phyloP scores from a whole-genome alignment of 2,888 invertebrate genomes.

The Sialis lutaria region DNA sequence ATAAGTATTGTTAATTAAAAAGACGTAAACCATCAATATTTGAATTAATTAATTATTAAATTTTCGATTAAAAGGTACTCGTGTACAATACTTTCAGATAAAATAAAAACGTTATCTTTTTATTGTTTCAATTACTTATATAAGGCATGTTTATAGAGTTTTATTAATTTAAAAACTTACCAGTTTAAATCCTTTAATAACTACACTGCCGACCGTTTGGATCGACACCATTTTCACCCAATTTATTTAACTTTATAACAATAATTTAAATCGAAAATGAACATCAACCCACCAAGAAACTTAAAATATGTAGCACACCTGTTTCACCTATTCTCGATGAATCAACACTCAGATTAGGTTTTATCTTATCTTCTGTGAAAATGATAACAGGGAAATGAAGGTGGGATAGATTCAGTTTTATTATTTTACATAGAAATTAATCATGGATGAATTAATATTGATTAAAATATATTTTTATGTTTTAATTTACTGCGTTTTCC shows the following conservation, averaged over 20 bases:
- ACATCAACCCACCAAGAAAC: background rate
- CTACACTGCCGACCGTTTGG: slow-evolving; percentile 63
- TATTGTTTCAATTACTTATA: background rate
- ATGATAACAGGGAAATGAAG: no score
- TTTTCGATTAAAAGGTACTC: background rate
- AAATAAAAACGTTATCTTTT: no score
- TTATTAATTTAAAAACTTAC: slow-evolving; percentile 33
- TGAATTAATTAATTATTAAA: no score
- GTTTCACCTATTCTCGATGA: background rate
- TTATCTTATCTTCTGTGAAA: background rate
- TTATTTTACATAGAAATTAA: no score
- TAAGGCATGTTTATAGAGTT: background rate
- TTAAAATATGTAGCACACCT: background rate
- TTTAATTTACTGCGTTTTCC: no score
- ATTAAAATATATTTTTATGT: no score
- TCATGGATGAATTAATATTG: no score
- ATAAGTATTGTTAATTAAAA: background rate
- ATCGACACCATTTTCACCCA: slow-evolving; percentile 53
- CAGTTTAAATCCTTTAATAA: slow-evolving; percentile 67
- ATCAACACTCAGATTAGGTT: background rate
- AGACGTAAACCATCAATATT: background rate
- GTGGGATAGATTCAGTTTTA: no score
- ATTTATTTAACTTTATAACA: no score
- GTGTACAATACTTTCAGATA: no score
- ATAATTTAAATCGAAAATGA: no score